Conservation (phyloP, 2,797 vertebrate species). For the Ciconia nigra region DNA sequence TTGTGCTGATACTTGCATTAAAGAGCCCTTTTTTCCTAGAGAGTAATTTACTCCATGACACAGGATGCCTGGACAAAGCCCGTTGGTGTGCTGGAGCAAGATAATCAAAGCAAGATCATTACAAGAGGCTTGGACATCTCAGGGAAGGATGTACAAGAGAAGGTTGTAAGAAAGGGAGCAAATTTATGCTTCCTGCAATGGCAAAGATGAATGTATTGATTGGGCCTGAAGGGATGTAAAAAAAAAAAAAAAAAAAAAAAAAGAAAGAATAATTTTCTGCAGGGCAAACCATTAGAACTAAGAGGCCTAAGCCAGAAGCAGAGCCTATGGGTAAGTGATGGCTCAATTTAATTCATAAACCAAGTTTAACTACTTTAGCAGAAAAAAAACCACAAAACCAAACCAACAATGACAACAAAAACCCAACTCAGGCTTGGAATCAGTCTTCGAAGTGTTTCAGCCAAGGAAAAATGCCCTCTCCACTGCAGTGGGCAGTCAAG, state of each 20-base stretch:
- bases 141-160: neutral
- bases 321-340: neutral
- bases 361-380: neutral
- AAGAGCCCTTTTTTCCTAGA: neutral
- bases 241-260: neutral
- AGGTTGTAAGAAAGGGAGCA: neutral
- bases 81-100: neutral
- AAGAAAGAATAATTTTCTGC: neutral
- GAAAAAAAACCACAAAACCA: too few species aligned
- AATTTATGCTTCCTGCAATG: neutral
- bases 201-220: neutral
- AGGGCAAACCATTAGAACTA: neutral
- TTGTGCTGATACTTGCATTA: neutral
- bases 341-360: neutral
- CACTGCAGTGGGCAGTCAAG: neutral
- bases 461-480: neutral
- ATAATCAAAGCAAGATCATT: neutral
- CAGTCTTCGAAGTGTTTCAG: neutral
- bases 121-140: neutral
- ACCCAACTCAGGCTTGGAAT: neutral
- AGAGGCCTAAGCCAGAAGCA: neutral
- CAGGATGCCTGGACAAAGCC: neutral
- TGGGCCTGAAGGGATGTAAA: neutral
- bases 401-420: too few species aligned
- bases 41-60: neutral